Evolutionary conservation across 1,140 invertebrate genomes (phyloP), one percentile per base, ranked within the genome.

Genomic region (Mactra quadrangularis): DNA sequence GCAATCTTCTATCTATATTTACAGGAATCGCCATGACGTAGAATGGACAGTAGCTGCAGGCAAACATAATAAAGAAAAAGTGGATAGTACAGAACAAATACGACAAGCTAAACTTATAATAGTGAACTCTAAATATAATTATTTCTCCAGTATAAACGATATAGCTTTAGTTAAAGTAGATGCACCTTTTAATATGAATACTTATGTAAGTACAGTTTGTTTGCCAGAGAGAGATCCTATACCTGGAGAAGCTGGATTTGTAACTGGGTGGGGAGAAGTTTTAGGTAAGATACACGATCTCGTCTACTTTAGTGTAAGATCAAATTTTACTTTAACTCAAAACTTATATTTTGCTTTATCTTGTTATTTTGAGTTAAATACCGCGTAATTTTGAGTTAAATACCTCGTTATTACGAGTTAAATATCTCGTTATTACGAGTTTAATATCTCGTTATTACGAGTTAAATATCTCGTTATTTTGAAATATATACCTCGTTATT

Each of bases 131-230:
- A 33, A 50, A 7, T 86, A 86, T 45, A 35, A 74, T 31, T 55
- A 50, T 35, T 17, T 59, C 0, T 53, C 55, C 50, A 79, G 57
- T 22, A 55, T 76, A 88, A 76, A 81, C 38, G 85, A 86, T 25
- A 79, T 86, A 53, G 85, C 85, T 0, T 52, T 86, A 33, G 75
- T 87, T 9, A 77, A 79, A 45, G 52, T 87, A 22, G 55, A 82
- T 19, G 22, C 27, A n/a, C 59, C 83, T 0, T 75, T 82, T n/a
- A 53, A 27, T 3, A n/a, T 75, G 9, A 82, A 82, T 29, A 31
- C n/a, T 19, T 53, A 74, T 25, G 79, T 82, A 6, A 38, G 29
- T 17, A 41, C 59, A 3, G 71, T 66, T 6, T 82, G 79, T 66
- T 35, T 75, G 38, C 70, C 79, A 15, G 41, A 27, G 6, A 3